Evolutionary conservation across 2,113 vertebrate genomes (phyloP).

Genomic region (Numida meleagris): DNA sequence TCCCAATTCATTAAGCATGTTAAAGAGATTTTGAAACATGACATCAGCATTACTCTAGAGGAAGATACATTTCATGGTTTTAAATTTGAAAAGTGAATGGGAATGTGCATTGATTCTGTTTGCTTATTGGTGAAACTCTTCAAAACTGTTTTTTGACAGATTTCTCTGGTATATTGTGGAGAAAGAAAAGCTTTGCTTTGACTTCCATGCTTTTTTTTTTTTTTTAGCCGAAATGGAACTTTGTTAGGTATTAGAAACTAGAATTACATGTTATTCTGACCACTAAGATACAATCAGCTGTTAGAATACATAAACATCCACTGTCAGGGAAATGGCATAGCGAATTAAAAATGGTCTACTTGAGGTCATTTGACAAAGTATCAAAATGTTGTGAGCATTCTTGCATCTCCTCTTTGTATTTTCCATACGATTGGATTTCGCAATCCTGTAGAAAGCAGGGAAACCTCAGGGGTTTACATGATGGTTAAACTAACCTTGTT

Average conservation of each 20-base stretch:
- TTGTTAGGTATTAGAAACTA: background rate
- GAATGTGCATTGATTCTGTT: background rate
- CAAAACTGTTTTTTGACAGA: background rate
- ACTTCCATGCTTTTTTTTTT: fast-evolving
- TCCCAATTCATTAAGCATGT: background rate
- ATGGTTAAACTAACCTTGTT: background rate
- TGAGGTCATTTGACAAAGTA: background rate
- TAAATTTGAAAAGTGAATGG: background rate
- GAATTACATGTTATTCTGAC: background rate
- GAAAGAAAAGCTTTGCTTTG: background rate
- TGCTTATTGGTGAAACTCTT: background rate
- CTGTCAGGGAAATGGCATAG: background rate
- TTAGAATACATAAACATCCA: background rate
- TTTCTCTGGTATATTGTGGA: background rate
- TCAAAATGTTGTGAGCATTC: background rate
- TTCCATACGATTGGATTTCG: background rate
- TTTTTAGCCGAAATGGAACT: background rate
- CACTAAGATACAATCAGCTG: background rate
- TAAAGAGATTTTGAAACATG: background rate
- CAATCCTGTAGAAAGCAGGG: background rate
- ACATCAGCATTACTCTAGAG: background rate
- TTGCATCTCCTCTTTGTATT: background rate
- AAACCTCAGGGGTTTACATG: background rate
- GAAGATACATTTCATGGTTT: background rate
- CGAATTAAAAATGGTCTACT: background rate